Percentiles rank a stretch among this genome's conserved stretches.
Conservation (phyloP, 2,888 invertebrate species). For the Idaea biselata region DNA sequence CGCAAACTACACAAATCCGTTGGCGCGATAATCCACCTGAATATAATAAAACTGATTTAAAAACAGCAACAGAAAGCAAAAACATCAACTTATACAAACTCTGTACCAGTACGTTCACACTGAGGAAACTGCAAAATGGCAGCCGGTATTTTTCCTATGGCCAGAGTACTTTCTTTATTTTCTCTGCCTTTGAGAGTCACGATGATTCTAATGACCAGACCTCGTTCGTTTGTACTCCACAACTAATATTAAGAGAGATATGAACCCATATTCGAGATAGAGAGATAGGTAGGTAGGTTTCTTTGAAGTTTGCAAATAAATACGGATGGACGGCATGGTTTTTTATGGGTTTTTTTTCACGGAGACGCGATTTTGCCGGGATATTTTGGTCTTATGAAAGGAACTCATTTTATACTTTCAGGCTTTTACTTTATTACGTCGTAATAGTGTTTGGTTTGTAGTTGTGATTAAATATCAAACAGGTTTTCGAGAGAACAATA, state of each 20-base stretch:
- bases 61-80: constrained; percentile 10
- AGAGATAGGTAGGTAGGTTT: background rate
- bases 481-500: too few relatives aligned
- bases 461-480: too few relatives aligned
- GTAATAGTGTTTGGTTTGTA: background rate
- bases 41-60: background rate
- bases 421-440: background rate
- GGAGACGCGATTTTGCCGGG: background rate
- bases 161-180: constrained; percentile 11
- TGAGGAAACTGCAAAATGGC: constrained; percentile 34
- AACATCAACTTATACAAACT: constrained; percentile 34
- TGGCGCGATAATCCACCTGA: background rate
- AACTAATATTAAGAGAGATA: constrained; percentile 3
- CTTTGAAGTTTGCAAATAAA: background rate
- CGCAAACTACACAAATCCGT: background rate
- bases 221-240: constrained; percentile 2
- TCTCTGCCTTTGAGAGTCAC: constrained; percentile 5
- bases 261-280: constrained; percentile 2
- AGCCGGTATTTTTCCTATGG: constrained; percentile 16
- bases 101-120: constrained; percentile 28
- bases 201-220: constrained; percentile 15
- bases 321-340: background rate
- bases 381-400: background rate
- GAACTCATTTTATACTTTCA: background rate
- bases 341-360: background rate